These are phyloP conservation scores for Poecile montanus DNA, from an alignment of 2,797 vertebrate genomes.

Conservation along the genomic window DNA sequence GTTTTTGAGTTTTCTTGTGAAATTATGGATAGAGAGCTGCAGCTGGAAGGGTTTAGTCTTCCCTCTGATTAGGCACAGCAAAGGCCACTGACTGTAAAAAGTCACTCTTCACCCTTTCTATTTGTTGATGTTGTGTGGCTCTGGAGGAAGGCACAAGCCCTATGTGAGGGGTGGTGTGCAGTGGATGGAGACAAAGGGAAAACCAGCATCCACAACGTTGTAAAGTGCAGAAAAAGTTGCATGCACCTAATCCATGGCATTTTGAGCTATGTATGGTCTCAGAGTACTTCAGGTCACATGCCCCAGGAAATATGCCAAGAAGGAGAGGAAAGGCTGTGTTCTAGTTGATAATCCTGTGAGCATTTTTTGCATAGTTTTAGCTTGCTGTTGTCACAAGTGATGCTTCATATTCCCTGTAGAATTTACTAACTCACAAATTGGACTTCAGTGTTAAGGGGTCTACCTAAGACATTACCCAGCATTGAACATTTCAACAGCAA, in stretches of 20 bases:
- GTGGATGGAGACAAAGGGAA: neutral
- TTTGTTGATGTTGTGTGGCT: neutral
- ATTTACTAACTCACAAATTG: neutral
- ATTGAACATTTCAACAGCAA: neutral
- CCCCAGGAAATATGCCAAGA: neutral
- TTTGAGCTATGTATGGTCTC: neutral
- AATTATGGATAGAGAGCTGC: neutral
- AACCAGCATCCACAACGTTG: neutral
- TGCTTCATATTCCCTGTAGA: neutral
- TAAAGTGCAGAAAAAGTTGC: neutral
- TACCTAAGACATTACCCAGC: neutral
- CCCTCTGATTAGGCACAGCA: neutral
- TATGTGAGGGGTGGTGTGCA: neutral
- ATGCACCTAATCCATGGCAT: neutral
- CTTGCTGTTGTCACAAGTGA: neutral
- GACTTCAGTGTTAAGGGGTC: neutral
- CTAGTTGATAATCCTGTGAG: neutral
- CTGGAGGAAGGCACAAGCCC: neutral
- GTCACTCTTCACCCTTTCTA: fast-evolving
- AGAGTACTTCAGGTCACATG: neutral
- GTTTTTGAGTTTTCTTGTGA: neutral
- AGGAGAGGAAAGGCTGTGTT: neutral
- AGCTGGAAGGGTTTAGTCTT: neutral
- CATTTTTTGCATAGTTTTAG: neutral
- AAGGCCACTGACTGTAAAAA: neutral